Evolutionary conservation across 1,140 invertebrate genomes (phyloP).

Genomic region (Trichonephila clavipes): DNA sequence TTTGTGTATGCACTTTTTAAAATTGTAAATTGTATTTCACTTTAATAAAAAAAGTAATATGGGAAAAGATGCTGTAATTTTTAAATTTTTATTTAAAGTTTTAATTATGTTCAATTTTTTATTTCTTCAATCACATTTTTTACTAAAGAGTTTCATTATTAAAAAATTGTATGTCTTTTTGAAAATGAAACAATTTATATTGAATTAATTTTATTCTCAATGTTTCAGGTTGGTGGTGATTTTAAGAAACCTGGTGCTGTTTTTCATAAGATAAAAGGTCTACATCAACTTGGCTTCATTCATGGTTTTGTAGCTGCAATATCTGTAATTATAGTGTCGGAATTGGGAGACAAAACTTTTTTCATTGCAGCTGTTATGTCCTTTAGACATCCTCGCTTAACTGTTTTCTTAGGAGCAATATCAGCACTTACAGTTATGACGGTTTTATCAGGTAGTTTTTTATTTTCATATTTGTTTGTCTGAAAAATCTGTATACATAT

Average conservation of each 20-base stretch:
- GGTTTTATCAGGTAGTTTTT: slow-evolving; percentile 87
- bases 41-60: no score
- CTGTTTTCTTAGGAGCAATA: slow-evolving; percentile 96
- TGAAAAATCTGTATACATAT: background rate
- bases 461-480: background rate
- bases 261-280: slow-evolving; percentile 61
- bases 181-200: no score
- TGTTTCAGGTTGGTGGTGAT: slow-evolving; percentile 73
- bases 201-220: no score
- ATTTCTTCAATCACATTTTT: no score
- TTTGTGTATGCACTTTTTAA: no score
- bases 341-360: slow-evolving; percentile 99
- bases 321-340: slow-evolving; percentile 98
- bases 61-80: no score
- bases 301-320: slow-evolving; percentile 97
- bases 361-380: slow-evolving; percentile 99
- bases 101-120: no score
- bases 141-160: no score
- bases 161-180: no score
- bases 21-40: no score
- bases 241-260: slow-evolving; percentile 70
- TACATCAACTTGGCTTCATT: slow-evolving; percentile 86
- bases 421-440: slow-evolving; percentile 96
- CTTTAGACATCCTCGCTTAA: slow-evolving; percentile 96
- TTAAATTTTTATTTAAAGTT: no score